A percentile compares a stretch with the other conserved stretches of the same genome.
Evolutionary conservation across 92 coral and sea anemone species (phyloP).

Genomic region (Diadumene lineata): DNA sequence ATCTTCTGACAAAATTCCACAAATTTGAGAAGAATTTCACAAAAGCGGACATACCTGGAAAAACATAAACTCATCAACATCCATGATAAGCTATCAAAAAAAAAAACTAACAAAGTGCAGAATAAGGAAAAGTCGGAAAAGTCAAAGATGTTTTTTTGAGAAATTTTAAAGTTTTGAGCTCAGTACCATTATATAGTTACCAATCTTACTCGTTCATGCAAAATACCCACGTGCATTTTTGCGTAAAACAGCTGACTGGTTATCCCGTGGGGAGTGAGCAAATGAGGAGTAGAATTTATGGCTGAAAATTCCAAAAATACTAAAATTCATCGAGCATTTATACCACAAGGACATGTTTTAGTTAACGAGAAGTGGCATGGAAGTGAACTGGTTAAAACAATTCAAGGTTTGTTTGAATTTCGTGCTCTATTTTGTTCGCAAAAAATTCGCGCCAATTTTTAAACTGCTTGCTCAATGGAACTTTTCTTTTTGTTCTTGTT

Average conservation of each 20-base stretch:
- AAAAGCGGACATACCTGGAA: constrained; percentile 58
- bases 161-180: background rate
- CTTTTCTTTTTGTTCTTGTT: background rate
- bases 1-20: background rate
- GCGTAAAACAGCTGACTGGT: constrained; percentile 27
- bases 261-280: constrained; percentile 13
- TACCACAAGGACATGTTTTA: constrained; percentile 87
- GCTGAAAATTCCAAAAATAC: constrained; percentile 65
- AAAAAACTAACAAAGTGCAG: constrained; percentile 8
- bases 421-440: background rate
- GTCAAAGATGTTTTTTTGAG: too few relatives aligned
- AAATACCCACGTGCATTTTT: constrained; percentile 28
- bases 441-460: constrained; percentile 60
- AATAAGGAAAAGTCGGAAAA: too few relatives aligned
- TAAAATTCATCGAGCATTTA: constrained; percentile 74
- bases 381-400: constrained; percentile 63
- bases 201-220: constrained; percentile 7
- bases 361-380: constrained; percentile 91
- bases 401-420: constrained; percentile 70
- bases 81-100: constrained; percentile 29
- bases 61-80: constrained; percentile 65
- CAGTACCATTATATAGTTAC: constrained; percentile 9
- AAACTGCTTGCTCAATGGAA: background rate
- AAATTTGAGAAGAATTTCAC: background rate
- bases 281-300: constrained; percentile 31